These are phyloP conservation scores for Nemoura dubitans DNA, from an alignment of 2,888 invertebrate genomes.

Conservation along the genomic window DNA sequence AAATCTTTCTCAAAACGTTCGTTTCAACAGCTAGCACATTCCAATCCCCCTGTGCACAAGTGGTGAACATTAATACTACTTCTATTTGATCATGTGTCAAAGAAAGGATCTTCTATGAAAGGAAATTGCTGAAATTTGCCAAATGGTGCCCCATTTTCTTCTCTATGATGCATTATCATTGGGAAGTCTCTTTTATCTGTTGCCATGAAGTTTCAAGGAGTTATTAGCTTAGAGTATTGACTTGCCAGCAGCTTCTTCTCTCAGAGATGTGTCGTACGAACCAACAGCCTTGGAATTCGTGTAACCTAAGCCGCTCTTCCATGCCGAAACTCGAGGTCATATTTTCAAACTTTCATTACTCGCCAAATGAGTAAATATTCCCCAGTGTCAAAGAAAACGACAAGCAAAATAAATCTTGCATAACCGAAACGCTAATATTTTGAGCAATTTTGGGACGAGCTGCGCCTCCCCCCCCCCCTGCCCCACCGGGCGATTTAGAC, in stretches of 20 bases:
- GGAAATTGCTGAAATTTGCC: slow-evolving; percentile 2
- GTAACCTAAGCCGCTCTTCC: neutral
- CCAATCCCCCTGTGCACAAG: neutral
- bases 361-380: neutral
- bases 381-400: neutral
- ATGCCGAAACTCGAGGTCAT: neutral
- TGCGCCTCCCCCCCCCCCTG: no score
- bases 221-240: neutral
- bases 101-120: neutral
- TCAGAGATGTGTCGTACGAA: neutral
- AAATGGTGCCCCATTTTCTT: slow-evolving; percentile 1
- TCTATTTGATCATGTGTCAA: slow-evolving; percentile 1
- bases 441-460: neutral
- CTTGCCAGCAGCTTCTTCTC: neutral
- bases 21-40: neutral
- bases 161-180: neutral
- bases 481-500: no score
- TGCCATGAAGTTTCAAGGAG: neutral
- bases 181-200: slow-evolving; percentile 1
- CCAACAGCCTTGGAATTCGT: neutral
- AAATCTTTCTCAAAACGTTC: neutral
- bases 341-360: neutral
- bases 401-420: neutral
- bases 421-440: neutral
- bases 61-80: slow-evolving; percentile 7